Percentiles rank a stretch among this genome's conserved stretches.
Conservation (phyloP, 2,113 vertebrate genomes). For the Numenius arquata region DNA sequence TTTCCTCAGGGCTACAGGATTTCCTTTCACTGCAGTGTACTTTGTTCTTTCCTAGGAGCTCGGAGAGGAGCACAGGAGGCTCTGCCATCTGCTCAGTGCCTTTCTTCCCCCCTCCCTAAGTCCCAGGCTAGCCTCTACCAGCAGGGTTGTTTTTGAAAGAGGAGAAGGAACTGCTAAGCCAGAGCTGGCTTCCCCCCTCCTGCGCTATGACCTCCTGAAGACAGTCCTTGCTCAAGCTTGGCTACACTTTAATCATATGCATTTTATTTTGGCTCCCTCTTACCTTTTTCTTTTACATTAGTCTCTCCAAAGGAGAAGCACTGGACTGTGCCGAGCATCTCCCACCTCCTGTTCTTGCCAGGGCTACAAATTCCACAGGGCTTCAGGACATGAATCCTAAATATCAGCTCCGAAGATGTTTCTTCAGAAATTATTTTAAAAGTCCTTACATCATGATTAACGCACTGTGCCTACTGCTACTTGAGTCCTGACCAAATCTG, state of each 20-base stretch:
- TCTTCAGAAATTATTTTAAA: not conserved
- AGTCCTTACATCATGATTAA: not conserved
- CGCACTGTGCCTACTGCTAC: not conserved
- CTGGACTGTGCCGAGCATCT: not conserved
- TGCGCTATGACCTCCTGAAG: not conserved
- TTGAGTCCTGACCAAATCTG: not conserved
- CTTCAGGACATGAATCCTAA: not conserved
- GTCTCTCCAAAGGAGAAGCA: not conserved
- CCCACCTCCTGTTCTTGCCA: not conserved
- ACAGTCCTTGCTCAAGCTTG: not conserved
- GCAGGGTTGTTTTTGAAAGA: conserved; percentile 12
- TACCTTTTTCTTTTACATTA: not conserved
- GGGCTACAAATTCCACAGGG: not conserved
- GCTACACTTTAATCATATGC: not conserved
- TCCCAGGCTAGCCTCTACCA: fast-evolving
- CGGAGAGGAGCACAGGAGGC: not conserved
- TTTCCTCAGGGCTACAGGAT: not conserved
- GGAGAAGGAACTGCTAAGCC: conserved; percentile 33
- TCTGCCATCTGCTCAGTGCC: not conserved
- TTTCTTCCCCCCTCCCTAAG: not conserved
- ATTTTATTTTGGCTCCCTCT: not conserved
- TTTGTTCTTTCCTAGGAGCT: not conserved
- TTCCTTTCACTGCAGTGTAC: not conserved
- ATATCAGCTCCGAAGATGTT: not conserved
- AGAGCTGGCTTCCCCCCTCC: not conserved